Evolutionary conservation across 2,113 vertebrate species (phyloP), one percentile per base, ranked within the genome.

Genomic region (Paedocypris sp.): DNA sequence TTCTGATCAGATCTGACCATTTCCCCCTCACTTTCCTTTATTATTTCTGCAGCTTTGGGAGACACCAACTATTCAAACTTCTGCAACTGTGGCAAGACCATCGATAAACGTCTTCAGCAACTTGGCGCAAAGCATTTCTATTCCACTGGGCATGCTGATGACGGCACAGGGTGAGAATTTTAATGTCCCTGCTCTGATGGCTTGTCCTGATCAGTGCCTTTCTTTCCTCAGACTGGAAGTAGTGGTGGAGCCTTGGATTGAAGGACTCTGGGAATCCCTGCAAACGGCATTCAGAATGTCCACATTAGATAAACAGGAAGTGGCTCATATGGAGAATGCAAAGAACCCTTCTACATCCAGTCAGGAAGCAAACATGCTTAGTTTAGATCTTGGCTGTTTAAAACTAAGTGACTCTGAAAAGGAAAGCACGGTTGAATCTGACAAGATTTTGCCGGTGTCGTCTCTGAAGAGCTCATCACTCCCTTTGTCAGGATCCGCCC

Each of bases 11-110:
- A n/a, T n/a, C n/a, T n/a, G n/a, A n/a, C n/a, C n/a, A n/a, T n/a
- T n/a, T n/a, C n/a, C n/a, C n/a, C n/a, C n/a, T n/a, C n/a, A n/a
- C n/a, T n/a, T n/a, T n/a, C n/a, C n/a, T n/a, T n/a, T n/a, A 67
- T 39, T 69, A 38, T 38, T 13, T 71, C 35, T 71, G 3, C 65
- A 98, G 95, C 88, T 73, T 85, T 99, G 67, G 95, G 95, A 60
- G 91, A 99, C 71, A 92, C 94, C 12, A 97, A 96, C 58, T 99
- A 97, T 75, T 82, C 83, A 0, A 87, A 88, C 78, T 99, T 99
- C 72, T 98, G 94, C 75, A 96, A 98, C n/a, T 90, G 92, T n/a
- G 95, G 93, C n/a, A 97, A 90, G 75, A 82, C 85, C 10, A 87
- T 98, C 60, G 94, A 98, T 48, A 65, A 49, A 23, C 80, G 84